These are phyloP conservation scores for Papilio elwesi DNA, from an alignment of 2,888 invertebrate species.

Conservation along the genomic window DNA sequence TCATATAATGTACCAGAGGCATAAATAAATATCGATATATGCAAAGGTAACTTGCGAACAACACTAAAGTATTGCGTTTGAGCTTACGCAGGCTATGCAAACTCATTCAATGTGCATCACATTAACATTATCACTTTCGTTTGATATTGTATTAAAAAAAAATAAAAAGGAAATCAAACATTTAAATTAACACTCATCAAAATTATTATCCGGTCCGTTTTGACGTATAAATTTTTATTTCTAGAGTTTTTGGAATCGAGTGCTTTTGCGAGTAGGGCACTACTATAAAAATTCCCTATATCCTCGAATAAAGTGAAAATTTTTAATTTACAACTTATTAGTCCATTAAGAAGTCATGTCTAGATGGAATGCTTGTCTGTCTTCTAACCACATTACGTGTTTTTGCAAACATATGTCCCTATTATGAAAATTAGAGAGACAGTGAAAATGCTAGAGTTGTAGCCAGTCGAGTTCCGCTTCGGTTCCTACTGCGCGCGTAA, in stretches of 20 bases:
- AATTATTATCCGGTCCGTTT: no score
- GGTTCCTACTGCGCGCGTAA: conserved; percentile 59
- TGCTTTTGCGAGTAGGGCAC: no score
- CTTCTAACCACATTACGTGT: conserved; percentile 23
- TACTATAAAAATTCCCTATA: no score
- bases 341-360: background rate
- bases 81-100: conserved; percentile 54
- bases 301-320: no score
- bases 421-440: conserved; percentile 54
- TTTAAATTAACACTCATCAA: no score
- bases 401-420: conserved; percentile 26
- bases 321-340: background rate
- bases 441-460: conserved; percentile 64
- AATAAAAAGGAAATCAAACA: background rate
- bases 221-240: no score
- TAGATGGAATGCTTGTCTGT: background rate
- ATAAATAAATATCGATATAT: conserved; percentile 4
- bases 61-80: conserved; percentile 32
- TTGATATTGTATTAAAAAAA: conserved; percentile 11
- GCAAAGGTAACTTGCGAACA: background rate
- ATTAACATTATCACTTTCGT: conserved; percentile 34
- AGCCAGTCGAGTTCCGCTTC: conserved; percentile 71
- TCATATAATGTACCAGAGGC: background rate
- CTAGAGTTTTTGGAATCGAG: no score
- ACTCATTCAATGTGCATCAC: conserved; percentile 12